phyloP scores from a whole-genome alignment of 2,113 vertebrate species.

The Tautogolabrus adspersus region DNA sequence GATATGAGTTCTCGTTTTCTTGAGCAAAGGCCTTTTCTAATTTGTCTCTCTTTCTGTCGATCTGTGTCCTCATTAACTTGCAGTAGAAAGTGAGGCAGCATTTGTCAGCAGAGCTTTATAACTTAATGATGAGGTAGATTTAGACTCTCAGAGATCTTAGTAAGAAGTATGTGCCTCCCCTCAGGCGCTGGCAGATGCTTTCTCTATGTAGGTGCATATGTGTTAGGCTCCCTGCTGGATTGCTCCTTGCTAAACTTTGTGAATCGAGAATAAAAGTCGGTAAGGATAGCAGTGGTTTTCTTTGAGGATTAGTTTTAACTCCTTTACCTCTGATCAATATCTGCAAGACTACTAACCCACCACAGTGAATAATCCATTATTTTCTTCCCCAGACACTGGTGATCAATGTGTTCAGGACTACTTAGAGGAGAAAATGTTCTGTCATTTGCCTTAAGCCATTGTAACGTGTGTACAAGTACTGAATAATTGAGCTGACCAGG shows the following conservation, averaged over 20 bases:
- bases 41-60: slow-evolving; percentile 2
- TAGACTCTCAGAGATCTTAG: slow-evolving; percentile 13
- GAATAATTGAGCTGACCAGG: slow-evolving; percentile 76
- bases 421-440: slow-evolving; percentile 37
- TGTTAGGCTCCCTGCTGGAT: slow-evolving; percentile 38
- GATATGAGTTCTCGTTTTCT: no score
- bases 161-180: slow-evolving; percentile 25
- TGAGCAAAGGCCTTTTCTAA: background rate
- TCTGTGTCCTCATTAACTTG: background rate
- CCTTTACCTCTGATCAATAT: background rate
- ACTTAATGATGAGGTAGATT: slow-evolving; percentile 46
- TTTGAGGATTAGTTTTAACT: slow-evolving; percentile 24
- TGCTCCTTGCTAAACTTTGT: slow-evolving; percentile 2
- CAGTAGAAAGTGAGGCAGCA: slow-evolving; percentile 9
- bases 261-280: slow-evolving; percentile 4
- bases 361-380: background rate
- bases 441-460: slow-evolving; percentile 69
- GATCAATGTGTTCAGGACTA: slow-evolving; percentile 43
- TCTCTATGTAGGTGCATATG: slow-evolving; percentile 26
- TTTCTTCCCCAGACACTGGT: slow-evolving; percentile 10
- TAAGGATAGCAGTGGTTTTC: slow-evolving; percentile 1
- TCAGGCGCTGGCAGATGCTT: slow-evolving; percentile 7
- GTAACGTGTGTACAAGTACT: slow-evolving; percentile 53
- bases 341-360: background rate
- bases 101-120: slow-evolving; percentile 34